Percentiles rank a stretch among this genome's conserved stretches.
Evolutionary conservation across 2,797 vertebrate species (phyloP).

Genomic region (Silurus aristotelis): DNA sequence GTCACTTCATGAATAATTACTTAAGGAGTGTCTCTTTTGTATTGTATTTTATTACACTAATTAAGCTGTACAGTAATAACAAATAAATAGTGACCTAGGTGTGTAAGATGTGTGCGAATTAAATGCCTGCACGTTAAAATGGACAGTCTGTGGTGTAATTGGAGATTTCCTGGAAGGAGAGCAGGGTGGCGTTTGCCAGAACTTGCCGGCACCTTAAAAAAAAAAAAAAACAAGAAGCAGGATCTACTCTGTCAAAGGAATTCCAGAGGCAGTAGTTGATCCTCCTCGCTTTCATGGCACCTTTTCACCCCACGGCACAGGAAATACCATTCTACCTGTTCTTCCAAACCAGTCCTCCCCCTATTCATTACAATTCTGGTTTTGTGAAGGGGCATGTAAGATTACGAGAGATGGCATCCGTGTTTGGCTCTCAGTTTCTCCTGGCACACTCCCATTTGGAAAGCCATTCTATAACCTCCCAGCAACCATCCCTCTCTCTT

Average conservation of each 20-base stretch:
- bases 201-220: conserved; percentile 25
- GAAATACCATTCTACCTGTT: conserved; percentile 60
- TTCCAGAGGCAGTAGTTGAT: conserved; percentile 63
- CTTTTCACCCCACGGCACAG: conserved; percentile 48
- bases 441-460: neutral
- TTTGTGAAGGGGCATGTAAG: conserved; percentile 41
- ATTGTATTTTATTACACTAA: neutral
- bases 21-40: conserved; percentile 8
- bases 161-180: neutral
- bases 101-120: neutral
- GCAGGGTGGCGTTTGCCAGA: conserved; percentile 27
- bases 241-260: conserved; percentile 57
- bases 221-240: conserved; percentile 1
- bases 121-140: neutral
- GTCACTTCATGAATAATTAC: neutral
- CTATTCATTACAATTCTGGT: conserved; percentile 53
- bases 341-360: conserved; percentile 59
- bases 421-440: conserved; percentile 29
- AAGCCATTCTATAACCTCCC: neutral
- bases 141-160: neutral
- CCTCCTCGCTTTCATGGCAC: conserved; percentile 62
- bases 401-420: conserved; percentile 34
- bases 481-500: neutral
- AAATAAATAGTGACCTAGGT: neutral
- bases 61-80: neutral